These are phyloP conservation scores for Melanaphis sacchari DNA, from an alignment of 1,140 invertebrate genomes.

Conservation along the genomic window DNA sequence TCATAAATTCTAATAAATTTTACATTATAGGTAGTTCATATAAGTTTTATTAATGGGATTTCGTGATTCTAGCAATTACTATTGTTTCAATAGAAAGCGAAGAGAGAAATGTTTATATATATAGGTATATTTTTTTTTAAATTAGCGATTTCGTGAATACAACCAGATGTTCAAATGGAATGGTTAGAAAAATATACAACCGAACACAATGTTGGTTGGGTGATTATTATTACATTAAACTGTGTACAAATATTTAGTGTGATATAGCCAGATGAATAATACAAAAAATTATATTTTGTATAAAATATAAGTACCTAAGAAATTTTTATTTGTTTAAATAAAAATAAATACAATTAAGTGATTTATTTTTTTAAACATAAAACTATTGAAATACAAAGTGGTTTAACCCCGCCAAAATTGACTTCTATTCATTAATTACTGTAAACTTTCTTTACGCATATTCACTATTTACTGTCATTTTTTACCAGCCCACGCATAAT, in stretches of 20 bases:
- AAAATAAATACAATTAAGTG: neutral
- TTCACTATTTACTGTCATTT: neutral
- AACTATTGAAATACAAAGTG: neutral
- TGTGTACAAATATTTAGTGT: neutral
- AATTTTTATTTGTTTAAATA: neutral
- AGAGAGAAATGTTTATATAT: constrained; percentile 6
- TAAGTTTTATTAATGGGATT: neutral
- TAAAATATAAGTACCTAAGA: neutral
- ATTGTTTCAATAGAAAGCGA: constrained; percentile 30
- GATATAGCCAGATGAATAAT: neutral
- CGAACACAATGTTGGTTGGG: neutral
- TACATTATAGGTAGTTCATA: neutral
- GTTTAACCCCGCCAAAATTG: neutral
- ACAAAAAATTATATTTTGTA: too few relatives aligned
- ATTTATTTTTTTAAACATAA: neutral
- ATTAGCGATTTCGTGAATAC: neutral
- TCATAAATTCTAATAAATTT: neutral
- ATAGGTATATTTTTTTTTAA: neutral
- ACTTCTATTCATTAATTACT: neutral
- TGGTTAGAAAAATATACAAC: neutral
- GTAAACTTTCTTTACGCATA: neutral
- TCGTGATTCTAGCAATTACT: constrained; percentile 17
- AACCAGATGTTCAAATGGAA: constrained; percentile 20
- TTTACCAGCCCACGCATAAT: neutral
- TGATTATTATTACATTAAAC: neutral